Conservation (phyloP, 2,113 vertebrate species). For the Chlorodrepanis virens region DNA sequence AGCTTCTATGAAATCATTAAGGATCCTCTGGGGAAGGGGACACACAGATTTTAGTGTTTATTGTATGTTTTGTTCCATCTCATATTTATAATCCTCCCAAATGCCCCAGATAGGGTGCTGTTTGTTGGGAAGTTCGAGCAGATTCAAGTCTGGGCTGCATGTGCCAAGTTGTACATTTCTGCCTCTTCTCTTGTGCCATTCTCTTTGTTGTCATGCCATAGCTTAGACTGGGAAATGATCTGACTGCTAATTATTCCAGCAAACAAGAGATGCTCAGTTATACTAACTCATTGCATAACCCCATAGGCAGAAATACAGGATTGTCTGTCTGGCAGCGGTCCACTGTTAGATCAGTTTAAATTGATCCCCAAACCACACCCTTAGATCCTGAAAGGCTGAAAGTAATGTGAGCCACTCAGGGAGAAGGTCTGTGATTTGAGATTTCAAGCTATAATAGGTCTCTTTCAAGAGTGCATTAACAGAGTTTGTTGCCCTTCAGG, state of each 20-base stretch:
- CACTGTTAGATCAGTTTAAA: slow-evolving; percentile 13
- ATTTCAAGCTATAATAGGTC: neutral
- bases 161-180: neutral
- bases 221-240: neutral
- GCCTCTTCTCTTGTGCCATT: neutral
- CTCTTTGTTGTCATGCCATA: neutral
- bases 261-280: neutral
- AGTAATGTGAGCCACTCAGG: neutral
- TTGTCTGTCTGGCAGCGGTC: neutral
- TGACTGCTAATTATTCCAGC: neutral
- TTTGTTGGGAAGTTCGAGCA: neutral
- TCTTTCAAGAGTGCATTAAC: neutral
- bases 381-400: neutral
- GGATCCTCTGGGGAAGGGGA: neutral
- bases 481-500: slow-evolving; percentile 5
- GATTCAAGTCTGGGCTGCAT: neutral
- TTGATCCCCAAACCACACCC: slow-evolving; percentile 37
- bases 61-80: slow-evolving; percentile 10
- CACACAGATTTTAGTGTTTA: neutral
- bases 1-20: neutral
- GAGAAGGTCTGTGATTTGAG: neutral
- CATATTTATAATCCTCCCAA: neutral
- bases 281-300: neutral
- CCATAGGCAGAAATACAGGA: neutral
- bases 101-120: neutral